Base-by-base conservation (phyloP, 2,113 vertebrate genomes). In the Eurypyga helias region DNA sequence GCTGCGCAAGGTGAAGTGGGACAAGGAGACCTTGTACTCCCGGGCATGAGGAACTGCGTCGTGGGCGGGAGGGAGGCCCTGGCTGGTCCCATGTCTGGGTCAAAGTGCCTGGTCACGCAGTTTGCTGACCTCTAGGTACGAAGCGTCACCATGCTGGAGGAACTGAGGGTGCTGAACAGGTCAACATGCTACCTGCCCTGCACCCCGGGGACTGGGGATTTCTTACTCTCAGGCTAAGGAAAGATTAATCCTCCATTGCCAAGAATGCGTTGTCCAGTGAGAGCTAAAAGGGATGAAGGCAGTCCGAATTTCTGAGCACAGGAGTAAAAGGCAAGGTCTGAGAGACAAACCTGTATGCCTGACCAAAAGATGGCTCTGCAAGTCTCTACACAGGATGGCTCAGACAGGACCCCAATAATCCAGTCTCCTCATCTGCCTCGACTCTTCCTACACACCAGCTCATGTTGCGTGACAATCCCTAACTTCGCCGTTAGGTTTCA, bases 321-420 rank as follows among this genome's bases (percentile, higher is more conserved):
- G 41, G 7, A 89, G 10, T 31, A 38, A 67, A 83, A 45, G 2
- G 4, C 45, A 33, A 19, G 7, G 26, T 41, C 41, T 26, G 7
- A 29, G 76, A 55, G 51, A 70, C 1, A 43, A 81, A 64, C 55
- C 19, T 17, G 38, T 0, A 17, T 9, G 17, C 34, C 77, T n/a
- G 66, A 31, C 48, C 71, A 49, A 36, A 64, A 29, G 54, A 55
- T 1, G 0, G 14, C 55, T 87, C 78, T 34, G 43, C 14, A 33
- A 20, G 21, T 20, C 57, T 45, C 5, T 2, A 2, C 34, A 43
- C 1, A 0, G 52, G 23, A 20, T 25, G 57, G 10, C 25, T 69
- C 75, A 0, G 0, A 33, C 38, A 52, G 61, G 31, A 71, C 57
- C 54, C 34, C 8, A 38, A 64, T 18, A 48, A 89, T 38, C 52